Percentiles rank a stretch among this genome's conserved stretches.
These are phyloP conservation scores for Rhagium mordax DNA, from an alignment of 2,888 invertebrate genomes.

Conservation along the genomic window DNA sequence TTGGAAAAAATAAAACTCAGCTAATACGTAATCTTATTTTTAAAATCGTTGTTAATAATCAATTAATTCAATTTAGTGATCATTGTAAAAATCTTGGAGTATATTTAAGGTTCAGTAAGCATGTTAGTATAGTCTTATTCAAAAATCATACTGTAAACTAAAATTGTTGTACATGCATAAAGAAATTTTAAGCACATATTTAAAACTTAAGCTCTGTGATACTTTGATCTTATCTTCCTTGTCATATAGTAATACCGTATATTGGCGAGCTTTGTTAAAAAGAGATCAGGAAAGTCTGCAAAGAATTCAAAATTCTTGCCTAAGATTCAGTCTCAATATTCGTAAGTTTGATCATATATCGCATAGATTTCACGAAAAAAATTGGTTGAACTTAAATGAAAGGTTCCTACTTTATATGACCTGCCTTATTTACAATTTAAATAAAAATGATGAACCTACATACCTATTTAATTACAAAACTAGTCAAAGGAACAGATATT, in stretches of 20 bases:
- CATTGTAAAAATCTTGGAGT: neutral
- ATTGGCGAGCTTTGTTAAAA: neutral
- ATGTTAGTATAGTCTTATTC: no score
- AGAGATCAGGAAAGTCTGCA: neutral
- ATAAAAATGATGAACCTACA: neutral
- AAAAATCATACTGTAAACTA: no score
- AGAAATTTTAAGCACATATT: neutral
- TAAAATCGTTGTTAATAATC: neutral
- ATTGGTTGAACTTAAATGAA: neutral
- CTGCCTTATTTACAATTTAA: neutral
- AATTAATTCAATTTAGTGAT: neutral
- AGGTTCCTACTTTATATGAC: neutral
- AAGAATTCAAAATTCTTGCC: neutral
- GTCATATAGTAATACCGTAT: neutral
- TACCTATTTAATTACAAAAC: neutral
- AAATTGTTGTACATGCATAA: neutral
- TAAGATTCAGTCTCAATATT: neutral
- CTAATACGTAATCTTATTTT: neutral
- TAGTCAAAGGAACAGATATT: neutral
- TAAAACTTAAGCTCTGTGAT: constrained; percentile 3
- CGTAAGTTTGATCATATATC: constrained; percentile 4
- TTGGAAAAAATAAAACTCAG: neutral
- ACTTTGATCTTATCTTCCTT: neutral
- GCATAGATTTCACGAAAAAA: neutral
- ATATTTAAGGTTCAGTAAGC: no score